Conservation (phyloP, 2,888 invertebrate species). For the Tribolium freemani region DNA sequence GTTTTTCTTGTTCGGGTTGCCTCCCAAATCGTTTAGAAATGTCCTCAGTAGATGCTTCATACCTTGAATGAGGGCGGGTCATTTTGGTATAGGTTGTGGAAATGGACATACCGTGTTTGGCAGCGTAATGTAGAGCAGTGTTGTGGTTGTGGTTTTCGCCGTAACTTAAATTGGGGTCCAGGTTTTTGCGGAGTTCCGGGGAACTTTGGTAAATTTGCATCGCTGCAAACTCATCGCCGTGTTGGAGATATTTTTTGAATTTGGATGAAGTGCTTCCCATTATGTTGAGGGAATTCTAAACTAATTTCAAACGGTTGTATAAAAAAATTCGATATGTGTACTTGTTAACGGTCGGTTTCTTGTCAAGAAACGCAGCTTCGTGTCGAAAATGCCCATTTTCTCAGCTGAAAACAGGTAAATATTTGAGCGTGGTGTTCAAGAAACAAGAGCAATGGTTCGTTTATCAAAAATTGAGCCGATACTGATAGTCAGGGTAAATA, state of each 20-base stretch:
- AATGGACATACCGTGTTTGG: slow-evolving; percentile 72
- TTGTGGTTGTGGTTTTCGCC: slow-evolving; percentile 77
- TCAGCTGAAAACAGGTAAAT: slow-evolving; percentile 52
- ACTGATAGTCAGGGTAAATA: neutral
- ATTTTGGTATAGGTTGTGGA: neutral
- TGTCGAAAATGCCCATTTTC: slow-evolving; percentile 52
- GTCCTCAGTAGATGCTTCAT: slow-evolving; percentile 75
- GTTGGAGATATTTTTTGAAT: slow-evolving; percentile 78
- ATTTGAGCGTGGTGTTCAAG: neutral
- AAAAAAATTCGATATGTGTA: slow-evolving; percentile 59
- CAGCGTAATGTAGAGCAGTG: slow-evolving; percentile 77
- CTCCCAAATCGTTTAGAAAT: slow-evolving; percentile 75
- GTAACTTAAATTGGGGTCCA: slow-evolving; percentile 78
- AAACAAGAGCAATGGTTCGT: neutral
- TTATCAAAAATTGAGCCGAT: neutral
- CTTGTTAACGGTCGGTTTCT: slow-evolving; percentile 53
- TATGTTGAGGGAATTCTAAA: slow-evolving; percentile 39
- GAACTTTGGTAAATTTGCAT: slow-evolving; percentile 76
- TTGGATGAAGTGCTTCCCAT: slow-evolving; percentile 81
- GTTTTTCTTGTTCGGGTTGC: slow-evolving; percentile 79
- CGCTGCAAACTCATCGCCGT: slow-evolving; percentile 80
- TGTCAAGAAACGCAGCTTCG: slow-evolving; percentile 65
- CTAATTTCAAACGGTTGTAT: slow-evolving; percentile 31
- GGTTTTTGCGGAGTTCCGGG: slow-evolving; percentile 74
- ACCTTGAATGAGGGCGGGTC: slow-evolving; percentile 54